Percentiles rank a stretch among this genome's conserved stretches.
These are phyloP conservation scores for Dryobotodes eremita DNA, from an alignment of 2,888 invertebrate species.

Conservation along the genomic window DNA sequence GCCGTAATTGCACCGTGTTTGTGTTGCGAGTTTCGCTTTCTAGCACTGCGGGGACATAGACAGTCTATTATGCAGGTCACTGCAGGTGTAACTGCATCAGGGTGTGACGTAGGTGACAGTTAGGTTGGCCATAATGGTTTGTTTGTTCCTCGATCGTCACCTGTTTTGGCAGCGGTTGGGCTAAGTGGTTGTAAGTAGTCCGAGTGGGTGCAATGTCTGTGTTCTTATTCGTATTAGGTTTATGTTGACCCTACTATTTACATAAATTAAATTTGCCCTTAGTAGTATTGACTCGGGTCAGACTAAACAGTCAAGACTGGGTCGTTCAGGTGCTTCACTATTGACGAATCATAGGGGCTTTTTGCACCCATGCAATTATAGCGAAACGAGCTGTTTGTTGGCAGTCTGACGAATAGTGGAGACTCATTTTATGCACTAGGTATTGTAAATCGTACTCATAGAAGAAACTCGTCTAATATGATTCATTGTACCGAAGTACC, in stretches of 20 bases:
- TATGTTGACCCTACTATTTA: not conserved
- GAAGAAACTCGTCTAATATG: constrained; percentile 4
- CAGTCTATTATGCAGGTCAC: constrained; percentile 40
- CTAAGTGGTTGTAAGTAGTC: constrained; percentile 37
- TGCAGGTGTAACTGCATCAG: constrained; percentile 44
- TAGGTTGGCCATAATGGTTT: constrained; percentile 11
- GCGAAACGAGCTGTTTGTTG: not conserved
- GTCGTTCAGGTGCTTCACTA: not conserved
- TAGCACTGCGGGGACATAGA: constrained; percentile 34
- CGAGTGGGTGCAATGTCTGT: constrained; percentile 22
- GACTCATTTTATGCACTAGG: not conserved
- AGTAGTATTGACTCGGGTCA: not conserved
- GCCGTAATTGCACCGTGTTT: constrained; percentile 37
- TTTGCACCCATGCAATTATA: not conserved
- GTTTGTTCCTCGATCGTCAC: constrained; percentile 4
- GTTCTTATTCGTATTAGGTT: not conserved
- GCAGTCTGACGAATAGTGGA: constrained; percentile 7
- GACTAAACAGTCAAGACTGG: not conserved
- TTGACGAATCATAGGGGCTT: not conserved
- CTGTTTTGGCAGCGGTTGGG: constrained; percentile 6
- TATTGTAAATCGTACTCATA: constrained; percentile 3
- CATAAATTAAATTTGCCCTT: constrained; percentile 26
- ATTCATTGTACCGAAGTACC: constrained; percentile 1
- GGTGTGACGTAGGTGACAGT: constrained; percentile 30
- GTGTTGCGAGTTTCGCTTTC: constrained; percentile 52